Evolutionary conservation across 1,140 invertebrate genomes (phyloP).

Genomic region (Hypsibius dujardini): DNA sequence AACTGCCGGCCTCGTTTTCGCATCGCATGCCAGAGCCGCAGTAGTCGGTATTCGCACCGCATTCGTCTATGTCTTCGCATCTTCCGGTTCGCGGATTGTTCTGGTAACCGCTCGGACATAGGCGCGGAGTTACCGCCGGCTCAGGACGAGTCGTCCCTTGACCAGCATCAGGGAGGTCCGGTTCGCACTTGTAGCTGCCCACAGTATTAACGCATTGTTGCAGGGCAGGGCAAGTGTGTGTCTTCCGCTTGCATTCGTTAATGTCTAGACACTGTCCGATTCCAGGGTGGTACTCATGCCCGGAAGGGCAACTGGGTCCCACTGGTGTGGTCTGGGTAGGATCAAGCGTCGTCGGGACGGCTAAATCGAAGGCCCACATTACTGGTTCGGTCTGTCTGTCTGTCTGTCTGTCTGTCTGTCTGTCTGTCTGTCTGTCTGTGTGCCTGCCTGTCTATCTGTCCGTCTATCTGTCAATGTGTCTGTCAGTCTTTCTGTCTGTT

Average conservation of each 20-base stretch:
- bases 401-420: too few relatives aligned
- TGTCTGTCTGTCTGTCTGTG: too few relatives aligned
- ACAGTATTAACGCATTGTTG: conserved; percentile 51
- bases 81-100: conserved; percentile 20
- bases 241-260: conserved; percentile 46
- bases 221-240: conserved; percentile 42
- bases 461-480: too few relatives aligned
- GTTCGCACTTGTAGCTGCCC: conserved; percentile 44
- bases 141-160: background rate
- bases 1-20: conserved; percentile 74
- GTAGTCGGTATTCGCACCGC: conserved; percentile 38
- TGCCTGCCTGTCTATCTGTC: too few relatives aligned
- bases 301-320: background rate
- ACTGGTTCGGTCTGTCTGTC: background rate
- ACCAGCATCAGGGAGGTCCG: background rate
- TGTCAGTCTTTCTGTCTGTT: too few relatives aligned
- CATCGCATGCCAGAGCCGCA: conserved; percentile 54
- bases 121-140: background rate
- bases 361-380: background rate
- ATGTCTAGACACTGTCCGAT: conserved; percentile 38
- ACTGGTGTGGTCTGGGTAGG: background rate
- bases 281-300: background rate
- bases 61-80: conserved; percentile 45
- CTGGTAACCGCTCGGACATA: conserved; percentile 23
- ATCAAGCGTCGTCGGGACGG: background rate